Base-by-base conservation (phyloP, 2,113 vertebrate species). In the Corvus hawaiiensis region DNA sequence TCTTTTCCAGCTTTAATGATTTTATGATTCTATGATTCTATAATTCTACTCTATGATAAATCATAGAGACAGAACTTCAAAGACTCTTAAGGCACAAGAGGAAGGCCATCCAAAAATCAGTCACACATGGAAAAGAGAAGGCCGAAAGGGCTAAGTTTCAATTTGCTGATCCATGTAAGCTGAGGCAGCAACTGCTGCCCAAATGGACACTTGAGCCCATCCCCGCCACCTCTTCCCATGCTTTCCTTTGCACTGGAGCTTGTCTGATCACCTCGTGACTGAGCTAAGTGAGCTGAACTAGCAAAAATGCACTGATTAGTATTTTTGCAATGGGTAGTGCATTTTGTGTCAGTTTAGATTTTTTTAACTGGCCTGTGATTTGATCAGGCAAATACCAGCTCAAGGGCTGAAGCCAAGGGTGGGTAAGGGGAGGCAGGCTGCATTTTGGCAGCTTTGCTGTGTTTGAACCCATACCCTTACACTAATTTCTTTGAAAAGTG, bases 141-240 rank as follows among this genome's bases (percentile, higher is more conserved):
- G 16, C 30, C 2, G 3, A 73, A 83, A 76, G 41, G 11, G 23
- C 1, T 19, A 56, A 18, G 11, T 77, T 89, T 87, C 30, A n/a
- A 0, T 64, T 1, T 64, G 41, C 23, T 64, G 44, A 76, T 43
- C 39, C 18, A 64, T 0, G 0, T 59, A n/a, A 80, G 30, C 20
- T 32, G 4, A 55, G 43, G 63, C 22, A 54, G 21, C 19, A 49
- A 13, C 28, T 32, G 48, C 56, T 78, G 61, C 66, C 44, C 19
- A 62, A 59, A 37, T 13, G 11, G 43, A 33, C 43, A 28, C 48
- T 72, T 35, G 21, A 33, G 81, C 46, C 54, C 26, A 8, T 16
- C 5, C 33, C 13, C 10, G 1, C 22, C 3, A 1, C 43, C 17
- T 46, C n/a, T 28, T 55, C 49, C n/a, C 33, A 3, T 21, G 8